These are phyloP conservation scores for Osmoderma eremita DNA, from an alignment of 2,888 invertebrate genomes.

Conservation along the genomic window DNA sequence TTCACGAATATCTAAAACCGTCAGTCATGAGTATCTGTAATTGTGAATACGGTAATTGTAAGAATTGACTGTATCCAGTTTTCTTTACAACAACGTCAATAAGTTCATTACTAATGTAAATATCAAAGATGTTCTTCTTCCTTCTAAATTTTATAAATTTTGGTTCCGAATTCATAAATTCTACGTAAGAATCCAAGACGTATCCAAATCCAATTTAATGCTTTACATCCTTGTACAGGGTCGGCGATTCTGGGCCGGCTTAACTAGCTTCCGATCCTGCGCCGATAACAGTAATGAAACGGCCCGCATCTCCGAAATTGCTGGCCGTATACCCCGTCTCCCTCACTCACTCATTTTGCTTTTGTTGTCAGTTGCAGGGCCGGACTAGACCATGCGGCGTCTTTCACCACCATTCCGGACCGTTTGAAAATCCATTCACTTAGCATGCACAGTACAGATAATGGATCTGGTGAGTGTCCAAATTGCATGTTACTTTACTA, in stretches of 20 bases:
- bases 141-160: background rate
- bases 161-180: background rate
- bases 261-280: conserved; percentile 36
- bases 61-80: too few relatives aligned
- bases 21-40: too few relatives aligned
- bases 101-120: background rate
- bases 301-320: conserved; percentile 47
- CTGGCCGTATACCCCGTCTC: conserved; percentile 1
- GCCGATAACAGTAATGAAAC: conserved; percentile 51
- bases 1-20: too few relatives aligned
- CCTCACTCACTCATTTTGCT: conserved; percentile 41
- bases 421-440: conserved; percentile 53
- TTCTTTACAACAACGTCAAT: too few relatives aligned
- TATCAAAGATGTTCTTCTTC: background rate
- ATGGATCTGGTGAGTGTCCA: conserved; percentile 62
- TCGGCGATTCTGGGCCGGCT: conserved; percentile 40
- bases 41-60: too few relatives aligned
- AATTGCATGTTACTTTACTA: conserved; percentile 38
- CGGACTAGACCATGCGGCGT: conserved; percentile 57
- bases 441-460: conserved; percentile 65
- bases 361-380: conserved; percentile 53
- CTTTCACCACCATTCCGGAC: conserved; percentile 52
- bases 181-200: too few relatives aligned
- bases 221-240: conserved; percentile 1
- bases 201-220: conserved; percentile 1